These are phyloP conservation scores for Poecilia latipinna DNA, from an alignment of 2,113 vertebrate genomes.

Conservation along the genomic window DNA sequence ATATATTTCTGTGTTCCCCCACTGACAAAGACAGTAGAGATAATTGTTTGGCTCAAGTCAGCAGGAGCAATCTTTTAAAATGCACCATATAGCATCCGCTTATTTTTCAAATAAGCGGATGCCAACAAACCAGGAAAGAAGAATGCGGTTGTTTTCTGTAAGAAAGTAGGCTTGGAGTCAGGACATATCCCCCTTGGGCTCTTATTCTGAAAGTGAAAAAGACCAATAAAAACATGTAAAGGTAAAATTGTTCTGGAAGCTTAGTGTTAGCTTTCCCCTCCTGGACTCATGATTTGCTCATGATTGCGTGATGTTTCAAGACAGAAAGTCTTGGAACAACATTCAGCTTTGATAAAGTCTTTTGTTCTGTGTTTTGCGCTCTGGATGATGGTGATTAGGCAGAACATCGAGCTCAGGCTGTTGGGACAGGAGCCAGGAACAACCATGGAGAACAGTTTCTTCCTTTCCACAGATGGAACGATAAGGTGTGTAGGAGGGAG, in stretches of 20 bases:
- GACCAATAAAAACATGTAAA: background rate
- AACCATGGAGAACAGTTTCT: too few species aligned
- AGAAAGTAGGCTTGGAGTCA: background rate
- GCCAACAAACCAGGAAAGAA: background rate
- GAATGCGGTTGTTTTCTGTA: background rate
- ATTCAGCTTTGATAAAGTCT: too few species aligned
- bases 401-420: too few species aligned
- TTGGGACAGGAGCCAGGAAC: too few species aligned
- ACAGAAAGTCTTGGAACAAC: too few species aligned
- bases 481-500: too few species aligned
- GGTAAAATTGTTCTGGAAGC: background rate
- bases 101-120: background rate
- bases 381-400: too few species aligned
- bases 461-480: too few species aligned
- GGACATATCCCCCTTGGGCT: background rate
- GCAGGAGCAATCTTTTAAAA: background rate
- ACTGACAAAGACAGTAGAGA: background rate
- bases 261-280: background rate
- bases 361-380: too few species aligned
- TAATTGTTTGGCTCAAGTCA: background rate
- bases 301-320: too few species aligned
- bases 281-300: too few species aligned
- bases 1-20: background rate
- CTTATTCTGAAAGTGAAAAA: background rate
- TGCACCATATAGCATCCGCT: background rate